Evolutionary conservation across 1,140 invertebrate genomes (phyloP).

Genomic region (Campodea augens): DNA sequence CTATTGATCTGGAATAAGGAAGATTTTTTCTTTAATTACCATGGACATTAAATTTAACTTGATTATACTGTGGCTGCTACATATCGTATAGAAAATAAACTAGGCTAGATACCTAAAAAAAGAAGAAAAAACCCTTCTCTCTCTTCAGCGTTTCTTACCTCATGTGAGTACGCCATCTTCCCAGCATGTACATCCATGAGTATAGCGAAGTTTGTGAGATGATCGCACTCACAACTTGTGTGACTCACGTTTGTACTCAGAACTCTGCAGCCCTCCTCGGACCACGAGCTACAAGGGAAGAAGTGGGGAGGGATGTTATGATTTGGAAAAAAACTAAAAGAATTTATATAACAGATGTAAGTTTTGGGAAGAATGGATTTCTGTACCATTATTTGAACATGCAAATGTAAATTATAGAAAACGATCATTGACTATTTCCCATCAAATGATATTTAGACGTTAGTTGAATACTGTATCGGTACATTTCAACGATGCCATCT

Average conservation of each 20-base stretch:
- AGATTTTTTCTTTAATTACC: too few species aligned
- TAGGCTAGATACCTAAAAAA: slow-evolving; percentile 15
- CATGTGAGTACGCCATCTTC: slow-evolving; percentile 40
- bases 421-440: neutral
- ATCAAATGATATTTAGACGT: too few species aligned
- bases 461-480: too few species aligned
- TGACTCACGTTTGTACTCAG: slow-evolving; percentile 64
- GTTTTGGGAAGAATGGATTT: neutral
- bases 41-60: too few species aligned
- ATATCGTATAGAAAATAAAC: too few species aligned
- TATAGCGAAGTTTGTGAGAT: slow-evolving; percentile 94
- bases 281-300: slow-evolving; percentile 72
- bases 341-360: too few species aligned
- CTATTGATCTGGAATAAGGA: too few species aligned
- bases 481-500: too few species aligned
- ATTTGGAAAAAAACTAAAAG: too few species aligned
- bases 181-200: slow-evolving; percentile 72
- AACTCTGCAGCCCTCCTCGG: slow-evolving; percentile 69
- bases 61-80: too few species aligned
- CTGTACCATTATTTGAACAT: neutral
- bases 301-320: too few species aligned
- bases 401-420: neutral
- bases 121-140: slow-evolving; percentile 7
- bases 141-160: slow-evolving; percentile 22
- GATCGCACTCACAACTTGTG: slow-evolving; percentile 80